phyloP scores from a whole-genome alignment of 2,888 invertebrate species.

The Parochlus steinenii region DNA sequence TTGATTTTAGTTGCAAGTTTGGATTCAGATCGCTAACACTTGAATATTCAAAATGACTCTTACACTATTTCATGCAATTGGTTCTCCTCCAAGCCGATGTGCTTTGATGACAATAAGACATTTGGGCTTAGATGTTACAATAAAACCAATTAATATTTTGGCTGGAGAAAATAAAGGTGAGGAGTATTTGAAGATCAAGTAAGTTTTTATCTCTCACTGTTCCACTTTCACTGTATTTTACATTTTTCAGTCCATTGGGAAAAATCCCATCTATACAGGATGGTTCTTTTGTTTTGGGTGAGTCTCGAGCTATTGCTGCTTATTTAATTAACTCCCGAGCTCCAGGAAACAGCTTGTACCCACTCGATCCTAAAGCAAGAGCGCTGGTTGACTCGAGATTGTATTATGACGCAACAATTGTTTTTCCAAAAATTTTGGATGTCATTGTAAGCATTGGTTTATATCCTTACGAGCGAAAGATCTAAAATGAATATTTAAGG shows the following conservation, averaged over 20 bases:
- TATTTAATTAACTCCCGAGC: neutral
- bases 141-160: conserved; percentile 15
- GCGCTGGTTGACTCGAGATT: conserved; percentile 4
- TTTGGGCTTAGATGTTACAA: conserved; percentile 35
- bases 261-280: conserved; percentile 4
- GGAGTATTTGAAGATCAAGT: conserved; percentile 4
- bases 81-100: conserved; percentile 45
- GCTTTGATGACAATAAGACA: conserved; percentile 41
- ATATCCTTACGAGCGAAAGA: neutral
- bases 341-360: neutral
- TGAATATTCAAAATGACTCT: no score
- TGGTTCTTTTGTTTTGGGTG: neutral
- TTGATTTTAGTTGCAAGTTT: no score
- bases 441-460: conserved; percentile 3
- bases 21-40: no score
- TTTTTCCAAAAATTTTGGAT: neutral
- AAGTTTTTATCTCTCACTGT: no score
- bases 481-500: conserved; percentile 37
- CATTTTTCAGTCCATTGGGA: conserved; percentile 3
- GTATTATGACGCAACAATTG: conserved; percentile 6
- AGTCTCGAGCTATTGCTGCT: conserved; percentile 3
- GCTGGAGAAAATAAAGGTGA: conserved; percentile 1
- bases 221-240: conserved; percentile 9
- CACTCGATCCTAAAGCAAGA: conserved; percentile 1
- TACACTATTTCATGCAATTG: no score